Base-by-base conservation (phyloP, 2,113 vertebrate genomes). In the Thymallus thymallus region DNA sequence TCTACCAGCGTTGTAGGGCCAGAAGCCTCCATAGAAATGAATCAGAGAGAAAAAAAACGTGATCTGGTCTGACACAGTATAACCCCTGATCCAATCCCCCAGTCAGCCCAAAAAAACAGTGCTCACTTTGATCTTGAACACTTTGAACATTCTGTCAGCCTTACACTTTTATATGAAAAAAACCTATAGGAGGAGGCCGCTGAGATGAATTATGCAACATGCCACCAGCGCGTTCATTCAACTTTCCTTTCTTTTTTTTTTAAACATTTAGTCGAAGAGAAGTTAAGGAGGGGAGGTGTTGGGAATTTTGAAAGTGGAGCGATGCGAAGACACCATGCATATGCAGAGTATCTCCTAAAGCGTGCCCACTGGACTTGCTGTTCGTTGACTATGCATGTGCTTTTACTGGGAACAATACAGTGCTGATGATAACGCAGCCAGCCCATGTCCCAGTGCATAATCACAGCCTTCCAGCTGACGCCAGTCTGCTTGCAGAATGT, bases 121-220 rank as follows among this genome's bases (percentile, higher is more conserved):
- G 60, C 76, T 84, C 6, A 20, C 89, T 92, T 91, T 92, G 91
- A 93, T 92, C 92, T 84, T 82, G 72, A 88, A 80, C 81, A 91
- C 91, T 92, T 91, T 91, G 91, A 91, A 92, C 87, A 88, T 89
- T 75, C 83, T 88, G 85, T 90, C 90, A 88, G 82, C 62, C 80
- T 79, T 81, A 72, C 83, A 74, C 84, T 88, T 87, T 89, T 82
- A 87, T 81, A 85, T 72, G 20, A 60, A 76, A 80, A 80, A 71
- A 45, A 61, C 48, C n/a, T 73, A 58, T 75, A 67, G 32, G 29
- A 13, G 35, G 68, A 67, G 32, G 29, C 9, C 32, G 68, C 60
- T 68, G 61, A 83, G 80, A 87, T 77, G 81, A 85, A 76, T 71
- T 82, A 74, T 78, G 74, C 88, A 76, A 68, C 79, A 75, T 74